Evolutionary conservation across 2,888 invertebrate genomes (phyloP).

Genomic region (Heteromurus nitidus): DNA sequence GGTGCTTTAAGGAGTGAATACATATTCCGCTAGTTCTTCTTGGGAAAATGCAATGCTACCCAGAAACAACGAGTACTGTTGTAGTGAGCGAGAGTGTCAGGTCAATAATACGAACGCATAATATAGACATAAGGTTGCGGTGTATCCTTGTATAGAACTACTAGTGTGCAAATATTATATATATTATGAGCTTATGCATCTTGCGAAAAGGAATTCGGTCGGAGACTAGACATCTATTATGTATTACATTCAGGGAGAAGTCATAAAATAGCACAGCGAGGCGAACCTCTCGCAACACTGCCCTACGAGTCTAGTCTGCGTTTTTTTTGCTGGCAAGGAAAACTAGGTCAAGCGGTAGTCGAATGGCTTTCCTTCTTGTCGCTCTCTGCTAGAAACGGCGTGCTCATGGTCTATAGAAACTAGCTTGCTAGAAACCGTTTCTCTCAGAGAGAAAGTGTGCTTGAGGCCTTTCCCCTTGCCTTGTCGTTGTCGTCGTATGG

Average conservation of each 20-base stretch:
- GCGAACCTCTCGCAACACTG: conserved; percentile 45
- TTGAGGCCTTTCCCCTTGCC: not conserved
- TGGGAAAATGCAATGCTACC: not conserved
- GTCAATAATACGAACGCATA: conserved; percentile 22
- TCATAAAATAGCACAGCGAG: conserved; percentile 6
- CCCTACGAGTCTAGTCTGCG: conserved; percentile 48
- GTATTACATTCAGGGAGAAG: not conserved
- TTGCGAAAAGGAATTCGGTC: conserved; percentile 8
- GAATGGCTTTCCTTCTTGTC: conserved; percentile 13
- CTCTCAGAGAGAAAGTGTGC: not conserved
- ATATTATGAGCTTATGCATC: too few species aligned
- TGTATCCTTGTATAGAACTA: not conserved
- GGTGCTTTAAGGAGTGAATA: not conserved
- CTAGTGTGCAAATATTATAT: not conserved
- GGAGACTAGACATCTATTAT: not conserved
- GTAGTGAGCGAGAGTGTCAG: not conserved
- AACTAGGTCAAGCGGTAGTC: conserved; percentile 59
- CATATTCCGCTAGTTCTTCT: not conserved
- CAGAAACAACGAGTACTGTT: not conserved
- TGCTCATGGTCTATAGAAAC: conserved; percentile 1
- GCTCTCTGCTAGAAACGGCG: not conserved
- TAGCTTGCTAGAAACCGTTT: too few species aligned
- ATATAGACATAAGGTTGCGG: conserved; percentile 15
- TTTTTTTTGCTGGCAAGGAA: conserved; percentile 12
- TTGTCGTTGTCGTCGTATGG: not conserved